Evolutionary conservation across 1,140 invertebrate species (phyloP), one percentile per base, ranked within the genome.

Genomic region (Potamilus streckersoni): DNA sequence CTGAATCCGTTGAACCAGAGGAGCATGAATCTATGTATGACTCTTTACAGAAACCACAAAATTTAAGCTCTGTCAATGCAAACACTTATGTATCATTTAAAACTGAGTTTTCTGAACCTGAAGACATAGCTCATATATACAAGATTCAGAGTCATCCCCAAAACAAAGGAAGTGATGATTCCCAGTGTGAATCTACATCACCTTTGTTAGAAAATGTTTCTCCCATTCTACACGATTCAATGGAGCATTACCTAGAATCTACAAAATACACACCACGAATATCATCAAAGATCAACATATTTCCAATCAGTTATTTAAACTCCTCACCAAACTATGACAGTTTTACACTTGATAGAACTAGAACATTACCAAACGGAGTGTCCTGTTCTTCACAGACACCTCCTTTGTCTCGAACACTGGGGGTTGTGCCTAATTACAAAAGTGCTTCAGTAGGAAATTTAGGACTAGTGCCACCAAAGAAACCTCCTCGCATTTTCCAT

Each of bases 31-130:
- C 75, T 6, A 63, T 77, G 70, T 77, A 77, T 57, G 75, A 77
- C 63, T 77, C 75, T 1, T 68, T 77, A 71, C 75, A 77, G 61
- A 67, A 71, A 56, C 75, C 75, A n/a, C 56, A 65, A 16, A 38
- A 68, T 16, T 31, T 65, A 4, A 77, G 70, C 58, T 73, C 75
- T 6, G 38, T 49, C n/a, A 77, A 77, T 38, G 73, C 75, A 20
- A 83, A 84, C 75, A 85, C 82, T n/a, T 85, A 85, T 64, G 79
- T 85, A 17, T 85, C 84, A 64, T 85, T 85, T 74, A 82, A 80
- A 59, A 82, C 80, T 49, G 82, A 85, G 70, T 69, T 83, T 63
- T 80, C 83, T 23, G 80, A 83, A 38, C 82, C 82, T 1, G 82
- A 78, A 13, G 79, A 82, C n/a, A 65, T 71, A 49, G 66, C 3